Base-by-base conservation (phyloP, 2,797 vertebrate species). In the Synanceia verrucosa region DNA sequence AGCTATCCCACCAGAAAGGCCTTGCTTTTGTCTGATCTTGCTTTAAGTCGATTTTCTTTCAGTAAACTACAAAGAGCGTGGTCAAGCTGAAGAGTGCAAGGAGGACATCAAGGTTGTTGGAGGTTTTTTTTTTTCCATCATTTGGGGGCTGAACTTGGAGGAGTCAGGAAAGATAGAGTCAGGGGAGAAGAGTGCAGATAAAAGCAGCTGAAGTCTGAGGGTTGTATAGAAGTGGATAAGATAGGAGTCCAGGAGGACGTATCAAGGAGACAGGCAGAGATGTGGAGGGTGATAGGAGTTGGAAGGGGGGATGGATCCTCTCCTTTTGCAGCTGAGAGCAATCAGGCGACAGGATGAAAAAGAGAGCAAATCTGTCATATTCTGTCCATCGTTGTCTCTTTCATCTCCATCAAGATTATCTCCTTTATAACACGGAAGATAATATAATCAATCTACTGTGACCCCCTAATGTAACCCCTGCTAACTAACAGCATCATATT, bases 181-280 rank as follows among this genome's bases (percentile, higher is more conserved):
- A 19, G 64, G 56, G 73, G 57, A 77, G 76, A 48, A 43, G 65
- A 81, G 69, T 14, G 44, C 66, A 86, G 84, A 87, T 86, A 82
- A 88, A 90, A 86, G 78, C 7, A 24, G 60, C 72, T 56, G 77
- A 71, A 73, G 79, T 81, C 72, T 83, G 73, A 85, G 69, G 67
- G 69, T 57, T 75, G 78, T 39, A 56, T 55, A 62, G 72, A 76
- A 85, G 86, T 78, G 85, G 85, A 81, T 78, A 64, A 78, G 81
- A 82, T 75, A 2, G 29, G 76, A 71, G 71, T 88, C 83, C 79
- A 68, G 80, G 76, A 84, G 88, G 88, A 87, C 80, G 36, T 70
- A 79, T 86, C 80, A 81, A 75, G 77, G 78, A 85, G 84, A 85
- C 83, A 44, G 69, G 56, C 70, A 14, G 75, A 79, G 88, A 88